Evolutionary conservation across 37 sponge, comb jelly and placozoan genomes (phyloP).

Genomic region (Aplysina aerophoba): DNA sequence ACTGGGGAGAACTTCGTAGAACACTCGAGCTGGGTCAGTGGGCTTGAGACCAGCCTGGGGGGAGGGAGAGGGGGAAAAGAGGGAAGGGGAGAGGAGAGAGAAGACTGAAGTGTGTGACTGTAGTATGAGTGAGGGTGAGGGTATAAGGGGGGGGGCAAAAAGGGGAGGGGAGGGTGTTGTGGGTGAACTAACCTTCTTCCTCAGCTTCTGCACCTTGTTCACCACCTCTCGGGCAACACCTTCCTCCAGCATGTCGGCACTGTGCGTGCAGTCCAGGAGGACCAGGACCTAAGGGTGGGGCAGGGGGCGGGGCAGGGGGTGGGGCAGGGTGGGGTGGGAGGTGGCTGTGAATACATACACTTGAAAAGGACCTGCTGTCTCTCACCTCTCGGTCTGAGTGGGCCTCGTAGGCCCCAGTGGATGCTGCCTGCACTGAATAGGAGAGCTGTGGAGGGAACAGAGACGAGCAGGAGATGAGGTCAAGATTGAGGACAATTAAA

Average conservation of each 20-base stretch:
- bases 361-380: neutral
- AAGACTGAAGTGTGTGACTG: too few species aligned
- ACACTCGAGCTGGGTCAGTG: slow-evolving; percentile 62
- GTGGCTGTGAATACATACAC: neutral
- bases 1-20: slow-evolving; percentile 48
- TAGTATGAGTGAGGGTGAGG: neutral
- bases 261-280: slow-evolving; percentile 83
- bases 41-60: slow-evolving; percentile 76
- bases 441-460: slow-evolving; percentile 43
- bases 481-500: too few species aligned
- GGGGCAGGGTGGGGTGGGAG: neutral
- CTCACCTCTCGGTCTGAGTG: slow-evolving; percentile 60
- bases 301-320: too few species aligned
- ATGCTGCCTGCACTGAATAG: slow-evolving; percentile 61
- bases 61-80: neutral
- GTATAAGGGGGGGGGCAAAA: too few species aligned
- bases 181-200: slow-evolving; percentile 77
- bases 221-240: slow-evolving; percentile 93
- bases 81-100: too few species aligned
- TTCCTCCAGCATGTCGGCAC: slow-evolving; percentile 89
- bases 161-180: too few species aligned
- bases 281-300: slow-evolving; percentile 72
- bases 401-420: slow-evolving; percentile 54
- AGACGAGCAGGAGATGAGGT: neutral
- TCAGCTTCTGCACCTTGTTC: slow-evolving; percentile 95